Percentiles rank a stretch among this genome's conserved stretches.
Conservation (phyloP, 2,797 vertebrate species). For the Paguma larvata region DNA sequence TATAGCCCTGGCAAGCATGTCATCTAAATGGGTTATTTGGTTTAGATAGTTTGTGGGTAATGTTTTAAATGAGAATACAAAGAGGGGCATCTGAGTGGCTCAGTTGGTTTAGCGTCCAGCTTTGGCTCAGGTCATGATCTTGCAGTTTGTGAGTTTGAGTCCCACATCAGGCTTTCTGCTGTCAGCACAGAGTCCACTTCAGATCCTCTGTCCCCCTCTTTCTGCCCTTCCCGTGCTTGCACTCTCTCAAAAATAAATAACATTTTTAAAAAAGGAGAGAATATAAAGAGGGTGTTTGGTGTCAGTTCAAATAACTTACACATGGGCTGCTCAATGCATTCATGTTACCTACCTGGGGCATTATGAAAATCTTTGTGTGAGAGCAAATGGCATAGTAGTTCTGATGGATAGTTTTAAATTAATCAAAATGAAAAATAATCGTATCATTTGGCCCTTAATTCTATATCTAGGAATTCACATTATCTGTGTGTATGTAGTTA, state of each 20-base stretch:
- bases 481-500: background rate
- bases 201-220: too few species aligned
- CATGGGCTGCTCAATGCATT: background rate
- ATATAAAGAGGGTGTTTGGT: background rate
- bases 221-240: too few species aligned
- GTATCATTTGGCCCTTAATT: background rate
- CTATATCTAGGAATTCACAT: background rate
- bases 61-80: background rate
- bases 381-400: background rate
- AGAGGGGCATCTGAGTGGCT: background rate
- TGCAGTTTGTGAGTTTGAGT: too few species aligned
- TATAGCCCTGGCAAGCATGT: background rate
- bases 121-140: too few species aligned
- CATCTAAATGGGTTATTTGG: background rate
- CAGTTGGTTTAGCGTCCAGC: too few species aligned
- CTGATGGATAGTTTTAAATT: background rate
- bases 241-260: too few species aligned
- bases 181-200: too few species aligned
- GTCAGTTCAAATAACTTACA: background rate
- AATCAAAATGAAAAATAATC: constrained; percentile 2
- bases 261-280: background rate
- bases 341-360: background rate
- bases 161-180: too few species aligned
- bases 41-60: background rate
- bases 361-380: background rate